phyloP scores from a whole-genome alignment of 35 echinoderm and acorn worm genomes.

The Apostichopus japonicus region DNA sequence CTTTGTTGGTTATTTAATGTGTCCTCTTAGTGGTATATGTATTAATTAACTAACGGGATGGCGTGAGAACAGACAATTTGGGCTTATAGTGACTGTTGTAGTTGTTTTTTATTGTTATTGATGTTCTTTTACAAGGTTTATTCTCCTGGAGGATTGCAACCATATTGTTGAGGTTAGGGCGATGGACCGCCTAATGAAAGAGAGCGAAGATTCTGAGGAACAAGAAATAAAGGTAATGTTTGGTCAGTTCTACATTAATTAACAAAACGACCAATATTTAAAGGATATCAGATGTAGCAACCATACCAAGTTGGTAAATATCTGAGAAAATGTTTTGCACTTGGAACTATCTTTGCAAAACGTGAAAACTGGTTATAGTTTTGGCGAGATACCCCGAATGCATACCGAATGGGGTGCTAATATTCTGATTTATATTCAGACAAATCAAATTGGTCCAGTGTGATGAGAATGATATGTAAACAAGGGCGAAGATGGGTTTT shows the following conservation, averaged over 20 bases:
- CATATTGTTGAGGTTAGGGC: constrained; percentile 46
- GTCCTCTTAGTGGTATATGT: background rate
- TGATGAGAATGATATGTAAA: too few relatives aligned
- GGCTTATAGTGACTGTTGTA: too few relatives aligned
- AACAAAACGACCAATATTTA: background rate
- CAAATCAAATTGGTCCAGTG: too few relatives aligned
- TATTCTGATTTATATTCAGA: too few relatives aligned
- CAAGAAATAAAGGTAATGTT: background rate
- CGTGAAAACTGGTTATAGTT: too few relatives aligned
- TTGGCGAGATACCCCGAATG: background rate
- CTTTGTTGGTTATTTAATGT: background rate
- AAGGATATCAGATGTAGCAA: background rate
- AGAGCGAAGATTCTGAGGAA: background rate
- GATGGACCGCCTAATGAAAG: constrained; percentile 27
- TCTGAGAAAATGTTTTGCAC: background rate
- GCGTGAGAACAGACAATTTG: background rate
- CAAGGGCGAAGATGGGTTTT: background rate
- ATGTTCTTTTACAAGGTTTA: constrained; percentile 16
- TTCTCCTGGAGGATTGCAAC: constrained; percentile 15
- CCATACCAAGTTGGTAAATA: background rate
- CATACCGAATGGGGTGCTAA: background rate
- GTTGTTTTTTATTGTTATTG: too few relatives aligned
- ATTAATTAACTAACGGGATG: background rate
- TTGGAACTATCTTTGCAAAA: background rate
- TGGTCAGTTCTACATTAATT: too few relatives aligned